Conservation (phyloP, 2,113 vertebrate genomes). For the Oryzias woworae region DNA sequence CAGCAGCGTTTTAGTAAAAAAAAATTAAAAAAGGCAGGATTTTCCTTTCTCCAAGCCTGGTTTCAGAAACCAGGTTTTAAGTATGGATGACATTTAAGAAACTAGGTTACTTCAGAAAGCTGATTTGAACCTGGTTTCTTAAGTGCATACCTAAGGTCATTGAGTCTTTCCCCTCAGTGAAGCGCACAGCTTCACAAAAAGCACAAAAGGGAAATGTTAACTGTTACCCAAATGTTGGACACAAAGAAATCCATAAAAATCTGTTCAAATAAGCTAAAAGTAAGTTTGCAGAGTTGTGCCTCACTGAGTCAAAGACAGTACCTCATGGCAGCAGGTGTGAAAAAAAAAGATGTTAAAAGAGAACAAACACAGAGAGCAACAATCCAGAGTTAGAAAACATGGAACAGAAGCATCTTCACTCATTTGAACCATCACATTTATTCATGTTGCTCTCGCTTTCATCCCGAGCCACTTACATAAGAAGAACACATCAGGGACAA, state of each 20-base stretch:
- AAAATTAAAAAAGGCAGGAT: no score
- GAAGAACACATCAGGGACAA: background rate
- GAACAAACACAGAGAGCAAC: conserved; percentile 15
- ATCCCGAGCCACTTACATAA: background rate
- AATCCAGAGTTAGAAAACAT: background rate
- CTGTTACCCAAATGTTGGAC: background rate
- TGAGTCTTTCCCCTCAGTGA: conserved; percentile 34
- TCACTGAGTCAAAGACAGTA: conserved; percentile 51
- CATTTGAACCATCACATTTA: background rate
- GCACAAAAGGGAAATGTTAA: conserved; percentile 18
- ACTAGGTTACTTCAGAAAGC: no score
- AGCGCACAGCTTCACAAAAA: conserved; percentile 36
- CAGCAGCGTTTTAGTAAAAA: no score
- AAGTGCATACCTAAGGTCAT: conserved; percentile 6
- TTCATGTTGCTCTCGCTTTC: background rate
- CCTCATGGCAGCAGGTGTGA: conserved; percentile 17
- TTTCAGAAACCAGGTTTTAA: no score
- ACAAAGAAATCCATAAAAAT: background rate
- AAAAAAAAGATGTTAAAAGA: conserved; percentile 40
- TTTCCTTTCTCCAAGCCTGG: no score
- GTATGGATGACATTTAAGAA: no score
- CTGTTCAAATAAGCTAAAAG: background rate
- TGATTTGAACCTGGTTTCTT: no score
- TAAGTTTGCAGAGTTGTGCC: conserved; percentile 32
- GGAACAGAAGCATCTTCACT: background rate